Percentiles rank a stretch among this genome's conserved stretches.
These are phyloP conservation scores for Ursus arctos DNA, from an alignment of 2,113 vertebrate genomes.

Conservation along the genomic window DNA sequence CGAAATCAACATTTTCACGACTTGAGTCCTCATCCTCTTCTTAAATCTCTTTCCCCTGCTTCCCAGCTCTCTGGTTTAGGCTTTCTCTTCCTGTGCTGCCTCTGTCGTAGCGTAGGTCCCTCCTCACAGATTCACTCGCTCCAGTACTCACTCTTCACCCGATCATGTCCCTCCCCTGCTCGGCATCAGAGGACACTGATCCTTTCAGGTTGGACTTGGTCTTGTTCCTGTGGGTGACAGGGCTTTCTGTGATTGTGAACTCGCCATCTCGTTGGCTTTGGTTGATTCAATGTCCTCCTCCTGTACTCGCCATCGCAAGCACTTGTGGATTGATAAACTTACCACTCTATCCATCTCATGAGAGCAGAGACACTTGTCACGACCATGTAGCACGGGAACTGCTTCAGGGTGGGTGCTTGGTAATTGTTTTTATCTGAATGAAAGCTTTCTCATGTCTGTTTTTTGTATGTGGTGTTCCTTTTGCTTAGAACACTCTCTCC, in stretches of 20 bases:
- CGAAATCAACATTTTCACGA: not conserved
- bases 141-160: rapidly evolving
- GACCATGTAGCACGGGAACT: rapidly evolving
- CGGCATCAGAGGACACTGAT: too few relatives aligned
- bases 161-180: too few relatives aligned
- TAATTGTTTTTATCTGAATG: not conserved
- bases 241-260: not conserved
- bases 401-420: not conserved
- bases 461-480: not conserved
- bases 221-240: not conserved
- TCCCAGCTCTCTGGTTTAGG: not conserved
- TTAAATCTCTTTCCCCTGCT: not conserved
- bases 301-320: not conserved
- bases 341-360: too few relatives aligned
- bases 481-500: not conserved
- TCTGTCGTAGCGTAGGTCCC: not conserved
- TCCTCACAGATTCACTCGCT: not conserved
- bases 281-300: not conserved
- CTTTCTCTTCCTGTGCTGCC: not conserved
- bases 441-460: not conserved
- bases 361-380: not conserved
- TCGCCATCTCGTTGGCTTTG: not conserved
- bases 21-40: not conserved
- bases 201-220: too few relatives aligned
- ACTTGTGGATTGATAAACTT: not conserved